Evolutionary conservation across 2,113 vertebrate genomes (phyloP), one percentile per base, ranked within the genome.

Genomic region (Chloroceryle aenea): DNA sequence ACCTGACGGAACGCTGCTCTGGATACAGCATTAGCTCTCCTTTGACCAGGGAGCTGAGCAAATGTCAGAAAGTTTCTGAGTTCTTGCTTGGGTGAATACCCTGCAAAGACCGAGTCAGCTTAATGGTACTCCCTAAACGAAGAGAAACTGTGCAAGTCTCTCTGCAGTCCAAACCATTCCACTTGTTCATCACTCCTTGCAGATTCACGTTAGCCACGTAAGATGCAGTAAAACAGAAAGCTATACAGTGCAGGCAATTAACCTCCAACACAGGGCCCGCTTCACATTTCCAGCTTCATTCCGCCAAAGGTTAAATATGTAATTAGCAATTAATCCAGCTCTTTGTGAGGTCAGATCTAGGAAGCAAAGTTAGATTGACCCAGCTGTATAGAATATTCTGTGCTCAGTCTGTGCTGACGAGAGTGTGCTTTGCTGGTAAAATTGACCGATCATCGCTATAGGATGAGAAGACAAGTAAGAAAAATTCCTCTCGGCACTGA

Each of bases 231-330:
- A 67, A 90, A 34, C 15, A 71, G 32, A 47, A 83, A 76, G 45
- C 58, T 67, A 73, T 8, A 83, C 0, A 74, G 45, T 16, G 77
- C 17, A 77, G 47, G 67, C 53, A 94, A 74, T 88, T 86, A 92
- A 95, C 45, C 59, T 95, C 86, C 71, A 80, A 50, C n/a, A 38
- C 79, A 85, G 36, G 45, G 63, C 45, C 63, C 1, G 7, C 66
- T 87, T 90, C 47, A 86, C 59, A 88, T 58, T 76, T 93, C 42
- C 50, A 81, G 92, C 72, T 93, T 64, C 10, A 7, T 85, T 91
- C 63, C 85, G 58, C 68, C 91, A 92, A 86, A 96, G 91, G 86
- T 90, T 75, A 92, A 95, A 92, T 71, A 84, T 1, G 6, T 55
- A 89, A 66, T 63, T 87, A 87, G 66, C 85, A 91, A 68, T 74